A percentile compares a stretch with the other conserved stretches of the same genome.
Conservation (phyloP, 1,140 invertebrate genomes). For the Thalassaphorura encarpata region DNA sequence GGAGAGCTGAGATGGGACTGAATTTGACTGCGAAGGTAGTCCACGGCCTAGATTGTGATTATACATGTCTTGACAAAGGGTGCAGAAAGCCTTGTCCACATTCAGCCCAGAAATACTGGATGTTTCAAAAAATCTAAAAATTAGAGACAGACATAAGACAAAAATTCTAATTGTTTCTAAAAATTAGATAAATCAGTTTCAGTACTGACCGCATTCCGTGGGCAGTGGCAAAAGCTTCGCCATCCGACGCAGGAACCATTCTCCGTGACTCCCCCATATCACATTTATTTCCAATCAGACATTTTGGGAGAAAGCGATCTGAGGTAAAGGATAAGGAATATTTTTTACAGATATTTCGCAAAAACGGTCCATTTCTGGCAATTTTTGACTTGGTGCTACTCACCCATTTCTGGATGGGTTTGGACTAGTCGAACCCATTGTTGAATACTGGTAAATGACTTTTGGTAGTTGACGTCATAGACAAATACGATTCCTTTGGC, state of each 20-base stretch:
- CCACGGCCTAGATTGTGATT: no score
- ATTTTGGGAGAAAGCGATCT: background rate
- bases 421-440: slow-evolving; percentile 7
- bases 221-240: background rate
- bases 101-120: slow-evolving; percentile 9
- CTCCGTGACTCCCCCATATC: background rate
- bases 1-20: background rate
- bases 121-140: slow-evolving; percentile 15
- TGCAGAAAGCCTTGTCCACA: slow-evolving; percentile 3
- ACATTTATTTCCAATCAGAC: slow-evolving; percentile 16
- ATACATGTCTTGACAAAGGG: slow-evolving; percentile 4
- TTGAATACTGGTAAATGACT: slow-evolving; percentile 16
- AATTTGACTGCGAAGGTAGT: no score
- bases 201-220: slow-evolving; percentile 8
- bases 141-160: background rate
- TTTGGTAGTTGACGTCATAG: slow-evolving; percentile 13
- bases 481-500: slow-evolving; percentile 11
- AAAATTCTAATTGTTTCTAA: background rate
- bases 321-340: background rate
- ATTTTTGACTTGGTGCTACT: background rate
- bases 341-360: background rate
- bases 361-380: background rate
- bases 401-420: background rate
- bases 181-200: background rate
- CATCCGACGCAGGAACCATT: slow-evolving; percentile 1